A percentile compares a stretch with the other conserved stretches of the same genome.
These are phyloP conservation scores for Amphiprion clarkii DNA, from an alignment of 2,797 vertebrate species.

Conservation along the genomic window DNA sequence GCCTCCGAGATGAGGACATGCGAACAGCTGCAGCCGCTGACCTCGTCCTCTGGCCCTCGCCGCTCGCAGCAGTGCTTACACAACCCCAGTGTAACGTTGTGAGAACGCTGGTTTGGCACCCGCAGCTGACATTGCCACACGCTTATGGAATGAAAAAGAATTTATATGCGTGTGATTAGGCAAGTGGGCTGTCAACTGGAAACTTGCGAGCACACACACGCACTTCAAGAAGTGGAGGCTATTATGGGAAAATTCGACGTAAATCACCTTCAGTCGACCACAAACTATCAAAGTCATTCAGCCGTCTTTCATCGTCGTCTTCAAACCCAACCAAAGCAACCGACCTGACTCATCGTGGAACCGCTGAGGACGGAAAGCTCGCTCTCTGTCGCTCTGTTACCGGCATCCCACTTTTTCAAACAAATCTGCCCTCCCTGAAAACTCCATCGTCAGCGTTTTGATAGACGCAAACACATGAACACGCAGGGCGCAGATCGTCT, in stretches of 20 bases:
- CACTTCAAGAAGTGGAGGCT: slow-evolving; percentile 1
- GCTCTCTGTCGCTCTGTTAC: slow-evolving; percentile 8
- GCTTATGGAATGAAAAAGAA: slow-evolving; percentile 34
- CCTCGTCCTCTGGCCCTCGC: slow-evolving; percentile 58
- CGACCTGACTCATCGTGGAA: slow-evolving; percentile 55
- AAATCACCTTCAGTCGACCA: slow-evolving; percentile 48
- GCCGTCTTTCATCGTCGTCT: slow-evolving; percentile 44
- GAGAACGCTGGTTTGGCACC: slow-evolving; percentile 60
- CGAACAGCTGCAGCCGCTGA: slow-evolving; percentile 71
- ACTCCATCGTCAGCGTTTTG: slow-evolving; percentile 57
- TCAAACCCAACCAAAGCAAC: slow-evolving; percentile 34
- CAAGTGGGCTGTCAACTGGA: slow-evolving; percentile 13
- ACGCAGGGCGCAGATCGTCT: slow-evolving; percentile 65
- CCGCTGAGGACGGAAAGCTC: slow-evolving; percentile 27
- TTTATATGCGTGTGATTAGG: slow-evolving; percentile 21
- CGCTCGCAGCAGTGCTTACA: slow-evolving; percentile 50
- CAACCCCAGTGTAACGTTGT: slow-evolving; percentile 39
- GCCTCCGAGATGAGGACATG: slow-evolving; percentile 71
- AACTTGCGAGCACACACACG: slow-evolving; percentile 11
- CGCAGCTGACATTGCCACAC: slow-evolving; percentile 41
- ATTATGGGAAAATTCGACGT: slow-evolving; percentile 18
- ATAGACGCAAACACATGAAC: slow-evolving; percentile 46
- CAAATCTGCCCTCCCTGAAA: slow-evolving; percentile 38
- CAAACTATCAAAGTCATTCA: slow-evolving; percentile 42
- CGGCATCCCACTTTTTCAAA: slow-evolving; percentile 34